Base-by-base conservation (phyloP, 2,113 vertebrate genomes). In the Corythornis vintsioides region DNA sequence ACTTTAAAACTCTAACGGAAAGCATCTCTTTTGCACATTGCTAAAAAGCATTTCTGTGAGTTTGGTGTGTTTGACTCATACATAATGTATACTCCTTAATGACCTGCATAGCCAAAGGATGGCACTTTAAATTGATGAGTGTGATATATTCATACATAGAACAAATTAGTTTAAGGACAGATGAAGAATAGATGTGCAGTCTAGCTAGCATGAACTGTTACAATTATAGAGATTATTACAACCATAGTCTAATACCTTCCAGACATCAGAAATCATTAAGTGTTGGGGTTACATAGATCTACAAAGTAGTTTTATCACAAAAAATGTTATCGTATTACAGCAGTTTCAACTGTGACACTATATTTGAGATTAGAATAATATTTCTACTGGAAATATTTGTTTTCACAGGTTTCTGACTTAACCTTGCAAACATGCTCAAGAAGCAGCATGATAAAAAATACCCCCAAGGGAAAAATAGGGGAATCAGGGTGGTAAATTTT, bases 91-190 rank as follows among this genome's bases (percentile, higher is more conserved):
- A 81, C 33, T 64, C 78, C 91, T 95, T 97, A 98, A 98, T 95
- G 96, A 96, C 83, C 92, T 93, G 94, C 95, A 95, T 65, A 96
- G 95, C 95, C 91, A 93, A 97, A 86, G 92, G 95, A 97, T 97
- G 93, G 79, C 95, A 97, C 92, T 98, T 97, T 88, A 96, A 97
- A 98, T 97, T 97, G 97, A 98, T 97, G 96, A 97, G 79, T 78
- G 86, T 96, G 97, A 96, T 98, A 97, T 97, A 98, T 97, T 97
- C 96, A 94, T 96, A 97, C 21, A 16, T 95, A 96, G 95, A 94
- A 97, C 93, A 97, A 97, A 97, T 98, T 97, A 97, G 92, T 96
- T 97, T 97, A 96, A 96, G 90, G 83, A 96, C 88, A 97, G 97
- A 97, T 97, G 97, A 97, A 97, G 96, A 98, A 96, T 97, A 97